A percentile compares a stretch with the other conserved stretches of the same genome.
Evolutionary conservation across 2,797 vertebrate genomes (phyloP).

Genomic region (Kryptopterus vitreolus): DNA sequence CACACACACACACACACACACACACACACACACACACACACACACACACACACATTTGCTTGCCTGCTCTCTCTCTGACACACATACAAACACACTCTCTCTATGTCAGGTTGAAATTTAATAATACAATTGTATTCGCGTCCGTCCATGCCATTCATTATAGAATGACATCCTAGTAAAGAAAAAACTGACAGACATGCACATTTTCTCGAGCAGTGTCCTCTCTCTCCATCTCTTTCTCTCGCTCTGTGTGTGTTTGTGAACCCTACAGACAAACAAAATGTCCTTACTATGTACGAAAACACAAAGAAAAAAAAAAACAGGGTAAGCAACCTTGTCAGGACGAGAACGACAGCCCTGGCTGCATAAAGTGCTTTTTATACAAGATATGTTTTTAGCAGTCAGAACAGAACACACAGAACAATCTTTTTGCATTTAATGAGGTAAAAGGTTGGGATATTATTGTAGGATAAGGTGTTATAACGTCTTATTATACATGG

Average conservation of each 20-base stretch:
- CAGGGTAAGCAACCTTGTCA: not conserved
- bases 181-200: not conserved
- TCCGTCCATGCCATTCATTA: constrained; percentile 32
- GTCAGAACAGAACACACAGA: not conserved
- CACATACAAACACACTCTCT: not conserved
- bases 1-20: not conserved
- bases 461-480: not conserved
- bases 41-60: not conserved
- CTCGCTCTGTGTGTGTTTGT: not conserved
- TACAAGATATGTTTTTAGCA: not conserved
- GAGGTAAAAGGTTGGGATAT: too few relatives aligned
- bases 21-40: not conserved
- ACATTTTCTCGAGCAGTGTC: constrained; percentile 12
- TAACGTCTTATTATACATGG: not conserved
- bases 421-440: not conserved
- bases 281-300: constrained; percentile 9
- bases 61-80: constrained; percentile 6
- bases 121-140: constrained; percentile 43
- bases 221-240: not conserved
- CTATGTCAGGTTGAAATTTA: constrained; percentile 7
- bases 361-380: not conserved
- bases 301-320: not conserved
- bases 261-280: constrained; percentile 5
- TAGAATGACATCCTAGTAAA: constrained; percentile 14
- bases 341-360: not conserved